phyloP scores from a whole-genome alignment of 37 sponge, comb jelly and placozoan genomes.

The Chondrosia reniformis region DNA sequence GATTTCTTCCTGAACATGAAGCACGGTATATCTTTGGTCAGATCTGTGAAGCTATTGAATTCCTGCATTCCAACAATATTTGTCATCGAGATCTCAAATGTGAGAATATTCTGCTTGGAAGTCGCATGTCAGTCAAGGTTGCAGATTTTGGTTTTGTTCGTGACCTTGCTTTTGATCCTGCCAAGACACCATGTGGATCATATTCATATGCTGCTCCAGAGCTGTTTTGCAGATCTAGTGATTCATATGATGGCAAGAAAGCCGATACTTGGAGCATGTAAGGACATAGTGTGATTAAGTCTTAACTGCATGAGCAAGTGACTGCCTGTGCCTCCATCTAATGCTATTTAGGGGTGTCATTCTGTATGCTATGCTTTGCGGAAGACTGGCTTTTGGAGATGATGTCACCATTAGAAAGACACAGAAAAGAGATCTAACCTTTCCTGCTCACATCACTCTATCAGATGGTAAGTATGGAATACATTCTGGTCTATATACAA shows the following conservation, averaged over 20 bases:
- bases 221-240: slow-evolving; percentile 48
- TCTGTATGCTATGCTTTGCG: slow-evolving; percentile 89
- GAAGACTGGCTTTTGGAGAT: slow-evolving; percentile 90
- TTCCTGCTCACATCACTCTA: slow-evolving; percentile 23
- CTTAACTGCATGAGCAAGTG: background rate
- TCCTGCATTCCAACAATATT: slow-evolving; percentile 60
- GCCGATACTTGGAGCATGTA: slow-evolving; percentile 94
- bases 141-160: slow-evolving; percentile 91
- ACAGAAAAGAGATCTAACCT: slow-evolving; percentile 34
- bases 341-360: slow-evolving; percentile 68
- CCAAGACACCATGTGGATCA: slow-evolving; percentile 88
- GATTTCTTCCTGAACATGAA: slow-evolving; percentile 65
- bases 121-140: slow-evolving; percentile 72
- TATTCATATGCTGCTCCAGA: slow-evolving; percentile 93
- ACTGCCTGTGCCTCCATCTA: background rate
- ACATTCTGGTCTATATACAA: too few relatives aligned
- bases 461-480: background rate
- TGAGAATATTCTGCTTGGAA: slow-evolving; percentile 85
- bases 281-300: slow-evolving; percentile 12
- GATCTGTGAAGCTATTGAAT: slow-evolving; percentile 52
- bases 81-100: slow-evolving; percentile 91
- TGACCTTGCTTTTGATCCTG: background rate
- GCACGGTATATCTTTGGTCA: slow-evolving; percentile 62
- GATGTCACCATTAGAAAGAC: slow-evolving; percentile 50
- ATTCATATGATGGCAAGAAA: slow-evolving; percentile 74